Percentiles rank a stretch among this genome's conserved stretches.
Evolutionary conservation across 2,113 vertebrate species (phyloP).

Genomic region (Microtus pennsylvanicus): DNA sequence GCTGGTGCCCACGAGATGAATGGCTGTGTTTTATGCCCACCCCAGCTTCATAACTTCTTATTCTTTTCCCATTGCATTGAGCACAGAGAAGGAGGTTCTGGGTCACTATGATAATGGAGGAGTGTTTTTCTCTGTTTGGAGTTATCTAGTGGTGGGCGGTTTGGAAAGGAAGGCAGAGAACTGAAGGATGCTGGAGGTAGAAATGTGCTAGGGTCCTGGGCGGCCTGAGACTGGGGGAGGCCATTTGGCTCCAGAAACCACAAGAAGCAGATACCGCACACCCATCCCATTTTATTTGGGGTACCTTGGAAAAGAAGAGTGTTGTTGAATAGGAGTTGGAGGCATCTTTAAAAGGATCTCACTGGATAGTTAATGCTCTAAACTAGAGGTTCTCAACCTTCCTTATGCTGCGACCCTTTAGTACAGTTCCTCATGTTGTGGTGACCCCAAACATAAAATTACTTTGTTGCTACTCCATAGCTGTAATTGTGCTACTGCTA

Average conservation of each 20-base stretch:
- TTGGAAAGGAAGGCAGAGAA: neutral
- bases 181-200: neutral
- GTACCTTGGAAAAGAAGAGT: neutral
- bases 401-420: neutral
- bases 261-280: neutral
- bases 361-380: neutral
- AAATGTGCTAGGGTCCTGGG: neutral
- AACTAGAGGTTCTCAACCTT: neutral
- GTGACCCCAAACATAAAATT: neutral
- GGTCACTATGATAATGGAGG: neutral
- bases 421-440: neutral
- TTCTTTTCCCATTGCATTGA: neutral
- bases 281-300: neutral
- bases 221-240: neutral
- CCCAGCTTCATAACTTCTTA: neutral
- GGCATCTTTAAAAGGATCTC: neutral
- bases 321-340: neutral
- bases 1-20: neutral
- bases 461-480: neutral
- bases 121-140: neutral
- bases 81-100: neutral
- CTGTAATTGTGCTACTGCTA: neutral
- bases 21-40: neutral
- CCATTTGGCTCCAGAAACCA: neutral
- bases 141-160: neutral